Base-by-base conservation (phyloP, 2,888 invertebrate genomes). In the Acleris sparsana region DNA sequence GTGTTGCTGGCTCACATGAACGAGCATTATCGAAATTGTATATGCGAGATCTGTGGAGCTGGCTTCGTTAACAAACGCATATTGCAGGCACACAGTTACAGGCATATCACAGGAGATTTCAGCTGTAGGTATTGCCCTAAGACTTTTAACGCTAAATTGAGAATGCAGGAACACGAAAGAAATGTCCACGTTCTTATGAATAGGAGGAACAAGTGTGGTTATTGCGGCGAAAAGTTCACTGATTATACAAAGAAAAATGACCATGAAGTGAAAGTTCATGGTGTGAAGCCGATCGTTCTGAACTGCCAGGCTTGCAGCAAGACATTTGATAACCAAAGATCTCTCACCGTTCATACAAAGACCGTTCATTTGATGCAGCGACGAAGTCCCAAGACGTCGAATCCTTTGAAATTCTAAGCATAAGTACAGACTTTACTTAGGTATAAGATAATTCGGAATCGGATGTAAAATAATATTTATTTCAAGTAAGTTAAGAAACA, bases 31-130 rank as follows among this genome's bases (percentile, higher is more conserved):
- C 77, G 79, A 39, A 89, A 93, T 78, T 89, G 89, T 69, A 84
- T 89, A 11, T 94, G 94, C 69, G 88, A 92, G 25, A 79, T 89
- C 0, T 94, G 94, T 68, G 84, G 87, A 1, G 86, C 88, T n/a
- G 92, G 92, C 0, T 88, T 85, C 84, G 87, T 92, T 0, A 88
- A 88, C 57, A 88, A 77, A 52, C 71, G 77, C 1, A 77, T 75
- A 4, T 70, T 79, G 9, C 70, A 79, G 43, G 78, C 80, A 0
- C 87, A 87, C 59, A 77, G 80, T 4, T 84, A 84, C 18, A 79
- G 87, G 2, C 89, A 89, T 56, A 80, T 79, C 44, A 85, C 78
- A 0, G 89, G 89, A 0, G 71, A 3, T 82, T 67, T 81, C 46
- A 68, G 66, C 1, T 86, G 86, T 46, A 67, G 75, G 0, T 71